Evolutionary conservation across 2,113 vertebrate genomes (phyloP).

Genomic region (Stigmatopora nigra): DNA sequence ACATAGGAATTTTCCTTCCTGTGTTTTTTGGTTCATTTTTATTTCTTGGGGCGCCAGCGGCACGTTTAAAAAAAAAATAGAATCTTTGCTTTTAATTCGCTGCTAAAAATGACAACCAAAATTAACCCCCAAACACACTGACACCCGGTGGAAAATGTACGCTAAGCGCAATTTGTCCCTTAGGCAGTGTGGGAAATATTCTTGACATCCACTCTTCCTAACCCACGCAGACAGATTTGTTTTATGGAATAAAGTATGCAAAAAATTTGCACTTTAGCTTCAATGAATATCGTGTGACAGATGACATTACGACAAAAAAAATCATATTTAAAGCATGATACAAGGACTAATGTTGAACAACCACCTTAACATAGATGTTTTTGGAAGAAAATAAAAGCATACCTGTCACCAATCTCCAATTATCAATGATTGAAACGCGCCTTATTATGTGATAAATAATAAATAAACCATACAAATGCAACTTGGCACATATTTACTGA

Average conservation of each 20-base stretch:
- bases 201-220: slow-evolving; percentile 21
- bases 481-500: no score
- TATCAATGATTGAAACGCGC: no score
- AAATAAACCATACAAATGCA: no score
- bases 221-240: neutral
- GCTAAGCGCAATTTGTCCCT: slow-evolving; percentile 9
- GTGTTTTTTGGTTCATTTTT: neutral
- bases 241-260: neutral
- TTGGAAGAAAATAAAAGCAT: no score
- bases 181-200: slow-evolving; percentile 3
- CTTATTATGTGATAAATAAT: no score
- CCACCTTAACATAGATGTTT: no score
- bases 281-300: neutral
- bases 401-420: no score
- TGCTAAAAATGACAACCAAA: slow-evolving; percentile 30
- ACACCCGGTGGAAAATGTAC: slow-evolving; percentile 23
- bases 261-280: neutral
- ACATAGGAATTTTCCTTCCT: slow-evolving; percentile 11
- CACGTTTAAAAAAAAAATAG: slow-evolving; percentile 28
- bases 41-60: neutral
- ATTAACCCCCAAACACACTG: slow-evolving; percentile 9
- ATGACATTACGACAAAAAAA: neutral
- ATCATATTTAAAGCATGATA: neutral
- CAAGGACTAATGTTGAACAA: neutral
- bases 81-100: slow-evolving; percentile 43